Evolutionary conservation across 1,140 invertebrate species (phyloP).

Genomic region (Brachionus koreanus): DNA sequence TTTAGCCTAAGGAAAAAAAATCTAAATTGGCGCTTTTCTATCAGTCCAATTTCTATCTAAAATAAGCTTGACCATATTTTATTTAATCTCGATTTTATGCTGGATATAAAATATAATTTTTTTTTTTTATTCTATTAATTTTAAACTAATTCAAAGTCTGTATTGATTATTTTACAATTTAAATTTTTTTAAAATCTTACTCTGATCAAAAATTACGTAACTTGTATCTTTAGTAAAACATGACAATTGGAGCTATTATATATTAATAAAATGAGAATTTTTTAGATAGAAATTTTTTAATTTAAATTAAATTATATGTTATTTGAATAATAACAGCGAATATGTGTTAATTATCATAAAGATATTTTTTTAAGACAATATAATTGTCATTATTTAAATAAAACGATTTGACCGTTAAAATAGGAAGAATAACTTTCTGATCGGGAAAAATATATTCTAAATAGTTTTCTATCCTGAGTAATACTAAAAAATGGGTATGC

Average conservation of each 20-base stretch:
- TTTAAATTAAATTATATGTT: neutral
- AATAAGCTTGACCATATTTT: conserved; percentile 5
- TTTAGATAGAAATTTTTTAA: neutral
- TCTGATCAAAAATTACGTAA: neutral
- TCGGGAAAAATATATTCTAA: too few species aligned
- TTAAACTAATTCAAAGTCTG: conserved; percentile 7
- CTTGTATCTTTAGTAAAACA: conserved; percentile 23
- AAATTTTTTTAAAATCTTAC: neutral
- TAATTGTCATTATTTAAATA: too few species aligned
- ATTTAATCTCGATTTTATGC: conserved; percentile 5
- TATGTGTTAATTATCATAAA: too few species aligned
- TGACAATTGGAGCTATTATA: neutral
- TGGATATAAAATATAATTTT: neutral
- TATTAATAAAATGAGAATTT: conserved; percentile 1
- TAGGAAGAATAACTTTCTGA: too few species aligned
- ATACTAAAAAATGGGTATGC: too few species aligned
- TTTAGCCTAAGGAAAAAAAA: neutral
- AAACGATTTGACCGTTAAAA: too few species aligned
- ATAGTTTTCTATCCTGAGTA: too few species aligned
- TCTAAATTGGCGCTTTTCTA: neutral
- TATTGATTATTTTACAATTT: conserved; percentile 5
- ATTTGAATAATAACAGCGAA: neutral
- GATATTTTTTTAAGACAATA: too few species aligned
- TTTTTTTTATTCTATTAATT: neutral
- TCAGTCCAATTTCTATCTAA: neutral